These are phyloP conservation scores for Blastobasis lacticolella DNA, from an alignment of 2,888 invertebrate genomes.

Conservation along the genomic window DNA sequence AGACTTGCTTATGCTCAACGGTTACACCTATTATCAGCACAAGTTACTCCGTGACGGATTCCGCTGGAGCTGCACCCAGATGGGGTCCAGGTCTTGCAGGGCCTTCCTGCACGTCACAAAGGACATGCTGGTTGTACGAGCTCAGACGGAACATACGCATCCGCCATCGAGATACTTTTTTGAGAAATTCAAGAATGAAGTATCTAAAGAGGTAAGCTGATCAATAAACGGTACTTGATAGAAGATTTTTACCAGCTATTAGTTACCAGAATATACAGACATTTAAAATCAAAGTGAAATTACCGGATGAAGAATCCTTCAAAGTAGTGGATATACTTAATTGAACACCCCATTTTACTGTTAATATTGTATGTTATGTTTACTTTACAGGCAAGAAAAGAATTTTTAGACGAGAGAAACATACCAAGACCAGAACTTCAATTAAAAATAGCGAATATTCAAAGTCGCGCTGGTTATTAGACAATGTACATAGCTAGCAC, in stretches of 20 bases:
- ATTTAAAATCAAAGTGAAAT: too few relatives aligned
- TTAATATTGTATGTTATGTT: background rate
- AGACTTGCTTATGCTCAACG: conserved; percentile 55
- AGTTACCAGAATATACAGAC: too few relatives aligned
- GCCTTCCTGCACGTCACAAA: conserved; percentile 60
- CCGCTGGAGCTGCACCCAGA: conserved; percentile 67
- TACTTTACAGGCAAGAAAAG: conserved; percentile 35
- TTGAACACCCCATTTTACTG: too few relatives aligned
- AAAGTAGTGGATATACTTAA: too few relatives aligned
- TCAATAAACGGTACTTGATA: too few relatives aligned
- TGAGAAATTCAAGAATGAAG: conserved; percentile 35
- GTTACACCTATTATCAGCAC: conserved; percentile 65
- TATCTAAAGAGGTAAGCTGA: conserved; percentile 8
- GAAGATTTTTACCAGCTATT: too few relatives aligned
- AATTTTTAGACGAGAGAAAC: conserved; percentile 20
- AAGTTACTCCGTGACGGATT: conserved; percentile 56
- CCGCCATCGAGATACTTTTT: conserved; percentile 52
- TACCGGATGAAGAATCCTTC: too few relatives aligned
- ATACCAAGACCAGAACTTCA: conserved; percentile 32
- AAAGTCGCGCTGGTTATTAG: conserved; percentile 40
- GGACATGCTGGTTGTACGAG: conserved; percentile 55
- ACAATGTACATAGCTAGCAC: background rate
- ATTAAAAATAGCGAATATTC: conserved; percentile 41
- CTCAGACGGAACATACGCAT: conserved; percentile 57
- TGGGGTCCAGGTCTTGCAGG: conserved; percentile 63